Conservation (phyloP, 2,888 invertebrate genomes). For the Epistrophe grossulariae region DNA sequence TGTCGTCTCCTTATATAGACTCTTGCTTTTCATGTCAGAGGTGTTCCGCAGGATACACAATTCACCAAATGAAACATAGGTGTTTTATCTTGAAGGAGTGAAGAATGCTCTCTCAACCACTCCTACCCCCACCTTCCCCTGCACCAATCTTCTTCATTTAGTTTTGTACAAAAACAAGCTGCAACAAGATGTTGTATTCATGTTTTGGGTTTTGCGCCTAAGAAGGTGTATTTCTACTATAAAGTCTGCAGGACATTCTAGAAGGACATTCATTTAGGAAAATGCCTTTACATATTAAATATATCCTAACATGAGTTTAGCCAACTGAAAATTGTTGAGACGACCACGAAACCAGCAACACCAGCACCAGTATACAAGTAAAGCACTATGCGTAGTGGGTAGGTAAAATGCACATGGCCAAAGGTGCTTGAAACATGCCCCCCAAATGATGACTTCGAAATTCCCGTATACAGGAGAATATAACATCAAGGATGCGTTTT, state of each 20-base stretch:
- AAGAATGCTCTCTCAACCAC: conserved; percentile 16
- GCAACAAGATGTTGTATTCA: conserved; percentile 69
- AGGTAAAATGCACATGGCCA: conserved; percentile 55
- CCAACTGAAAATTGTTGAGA: conserved; percentile 67
- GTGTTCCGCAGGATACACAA: conserved; percentile 73
- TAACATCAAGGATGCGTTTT: conserved; percentile 67
- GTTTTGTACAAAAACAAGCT: conserved; percentile 53
- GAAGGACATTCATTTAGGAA: conserved; percentile 65
- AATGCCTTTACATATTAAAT: conserved; percentile 71
- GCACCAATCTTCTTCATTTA: background rate
- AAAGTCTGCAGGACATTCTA: conserved; percentile 57
- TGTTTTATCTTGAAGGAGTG: conserved; percentile 65
- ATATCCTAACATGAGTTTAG: conserved; percentile 61
- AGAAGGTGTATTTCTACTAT: conserved; percentile 51
- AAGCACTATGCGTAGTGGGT: background rate
- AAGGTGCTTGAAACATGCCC: conserved; percentile 73
- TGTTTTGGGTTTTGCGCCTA: conserved; percentile 60
- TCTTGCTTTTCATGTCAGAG: conserved; percentile 62
- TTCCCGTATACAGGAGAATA: conserved; percentile 33
- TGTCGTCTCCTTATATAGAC: conserved; percentile 28
- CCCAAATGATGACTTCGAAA: conserved; percentile 25
- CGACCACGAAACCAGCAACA: conserved; percentile 31
- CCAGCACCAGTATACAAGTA: background rate
- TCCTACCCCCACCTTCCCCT: background rate
- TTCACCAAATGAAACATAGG: conserved; percentile 69